Percentiles rank a stretch among this genome's conserved stretches.
Evolutionary conservation across 1,140 invertebrate species (phyloP).

Genomic region (Bombus huntii): DNA sequence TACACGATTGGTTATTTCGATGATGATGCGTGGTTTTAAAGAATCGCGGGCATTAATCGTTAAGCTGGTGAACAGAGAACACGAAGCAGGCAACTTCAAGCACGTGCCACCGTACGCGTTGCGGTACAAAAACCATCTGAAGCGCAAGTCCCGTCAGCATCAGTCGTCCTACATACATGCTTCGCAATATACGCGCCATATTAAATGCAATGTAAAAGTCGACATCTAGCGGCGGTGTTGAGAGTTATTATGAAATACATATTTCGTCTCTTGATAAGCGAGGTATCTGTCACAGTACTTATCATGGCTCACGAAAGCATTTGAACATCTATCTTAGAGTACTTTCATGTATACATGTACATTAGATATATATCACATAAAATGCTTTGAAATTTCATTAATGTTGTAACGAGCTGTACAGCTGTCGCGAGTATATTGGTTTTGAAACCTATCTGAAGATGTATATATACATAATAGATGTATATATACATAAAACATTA

Average conservation of each 20-base stretch:
- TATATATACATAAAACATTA: background rate
- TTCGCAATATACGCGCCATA: conserved; percentile 26
- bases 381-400: background rate
- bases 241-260: too few species aligned
- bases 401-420: background rate
- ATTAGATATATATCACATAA: background rate
- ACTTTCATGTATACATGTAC: background rate
- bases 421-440: background rate
- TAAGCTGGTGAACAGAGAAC: background rate
- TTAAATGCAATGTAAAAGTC: background rate
- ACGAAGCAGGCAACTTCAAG: background rate
- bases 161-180: background rate
- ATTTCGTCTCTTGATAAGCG: background rate
- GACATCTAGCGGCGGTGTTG: background rate
- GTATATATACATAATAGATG: background rate
- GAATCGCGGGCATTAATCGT: conserved; percentile 18
- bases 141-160: conserved; percentile 35
- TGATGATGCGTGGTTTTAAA: background rate
- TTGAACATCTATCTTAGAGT: background rate
- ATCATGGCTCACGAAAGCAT: background rate
- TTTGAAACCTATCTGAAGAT: background rate
- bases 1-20: background rate
- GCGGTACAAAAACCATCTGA: conserved; percentile 57
- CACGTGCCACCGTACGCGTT: conserved; percentile 49
- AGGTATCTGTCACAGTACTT: background rate